A percentile compares a stretch with the other conserved stretches of the same genome.
Conservation (phyloP, 2,888 invertebrate species). For the Colletes collaris region DNA sequence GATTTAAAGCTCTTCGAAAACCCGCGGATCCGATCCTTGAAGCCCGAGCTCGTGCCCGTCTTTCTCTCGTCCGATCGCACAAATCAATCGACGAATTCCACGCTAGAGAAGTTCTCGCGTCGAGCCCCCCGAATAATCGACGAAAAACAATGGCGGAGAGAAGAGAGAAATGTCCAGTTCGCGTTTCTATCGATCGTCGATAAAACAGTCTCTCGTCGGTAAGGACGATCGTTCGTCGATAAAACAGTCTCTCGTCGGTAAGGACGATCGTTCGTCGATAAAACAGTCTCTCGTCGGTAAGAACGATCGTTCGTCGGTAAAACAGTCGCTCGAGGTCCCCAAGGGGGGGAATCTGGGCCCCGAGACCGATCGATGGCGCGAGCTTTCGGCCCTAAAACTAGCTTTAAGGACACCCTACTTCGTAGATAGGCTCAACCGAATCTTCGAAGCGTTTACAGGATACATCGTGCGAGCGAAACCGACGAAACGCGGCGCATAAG, state of each 20-base stretch:
- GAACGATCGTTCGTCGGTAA: no score
- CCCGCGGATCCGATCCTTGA: constrained; percentile 46
- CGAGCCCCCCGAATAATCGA: not conserved
- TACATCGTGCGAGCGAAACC: constrained; percentile 5
- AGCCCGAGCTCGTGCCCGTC: constrained; percentile 66
- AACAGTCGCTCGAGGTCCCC: no score
- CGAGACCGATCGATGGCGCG: constrained; percentile 40
- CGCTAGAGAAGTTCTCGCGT: constrained; percentile 20
- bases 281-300: no score
- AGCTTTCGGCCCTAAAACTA: constrained; percentile 51
- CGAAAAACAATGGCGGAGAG: not conserved
- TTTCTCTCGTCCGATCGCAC: constrained; percentile 60
- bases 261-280: no score
- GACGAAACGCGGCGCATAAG: not conserved
- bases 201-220: no score
- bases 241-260: no score
- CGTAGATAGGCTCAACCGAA: constrained; percentile 51
- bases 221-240: no score
- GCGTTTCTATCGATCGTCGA: no score
- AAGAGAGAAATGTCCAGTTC: not conserved
- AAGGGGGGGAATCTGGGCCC: not conserved
- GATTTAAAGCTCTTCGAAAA: constrained; percentile 46
- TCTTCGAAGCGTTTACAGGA: constrained; percentile 31
- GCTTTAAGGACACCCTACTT: constrained; percentile 45
- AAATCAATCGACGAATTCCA: constrained; percentile 30